These are phyloP conservation scores for Macrostomum lignano DNA, from an alignment of 1,140 invertebrate species.

Conservation along the genomic window DNA sequence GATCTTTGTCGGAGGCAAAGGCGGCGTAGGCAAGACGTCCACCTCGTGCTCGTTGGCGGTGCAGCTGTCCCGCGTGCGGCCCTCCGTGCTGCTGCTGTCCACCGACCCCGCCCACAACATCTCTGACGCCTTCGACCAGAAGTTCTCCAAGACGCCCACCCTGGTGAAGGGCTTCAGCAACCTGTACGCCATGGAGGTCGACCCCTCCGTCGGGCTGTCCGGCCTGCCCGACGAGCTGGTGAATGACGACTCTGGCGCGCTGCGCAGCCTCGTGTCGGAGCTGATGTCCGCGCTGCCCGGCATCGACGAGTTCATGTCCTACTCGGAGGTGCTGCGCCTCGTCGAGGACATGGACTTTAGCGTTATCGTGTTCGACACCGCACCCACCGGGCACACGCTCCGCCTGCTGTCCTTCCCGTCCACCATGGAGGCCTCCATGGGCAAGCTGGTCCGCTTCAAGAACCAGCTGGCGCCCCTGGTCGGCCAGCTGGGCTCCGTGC, in stretches of 20 bases:
- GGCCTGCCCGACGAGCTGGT: conserved; percentile 85
- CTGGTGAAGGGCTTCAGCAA: conserved; percentile 48
- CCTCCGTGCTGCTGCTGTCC: conserved; percentile 80
- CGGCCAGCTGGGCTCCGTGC: conserved; percentile 42
- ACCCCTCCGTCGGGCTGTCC: conserved; percentile 36
- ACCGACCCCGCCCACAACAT: conserved; percentile 99
- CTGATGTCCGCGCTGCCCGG: conserved; percentile 81
- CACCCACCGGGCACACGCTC: conserved; percentile 93
- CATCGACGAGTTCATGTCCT: conserved; percentile 97
- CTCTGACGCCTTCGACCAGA: conserved; percentile 43
- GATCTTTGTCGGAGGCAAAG: conserved; percentile 85
- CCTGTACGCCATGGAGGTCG: conserved; percentile 93
- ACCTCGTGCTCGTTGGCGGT: conserved; percentile 91
- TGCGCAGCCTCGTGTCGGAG: conserved; percentile 51
- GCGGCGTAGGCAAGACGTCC: conserved; percentile 91
- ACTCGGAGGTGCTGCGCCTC: conserved; percentile 65
- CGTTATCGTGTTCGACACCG: conserved; percentile 96
- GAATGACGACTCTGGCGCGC: conserved; percentile 30
- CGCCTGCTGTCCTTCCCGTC: conserved; percentile 74
- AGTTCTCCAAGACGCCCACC: conserved; percentile 26
- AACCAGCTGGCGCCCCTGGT: conserved; percentile 1
- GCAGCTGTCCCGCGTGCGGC: conserved; percentile 65
- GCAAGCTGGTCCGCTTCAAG: conserved; percentile 64
- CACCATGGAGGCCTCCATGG: conserved; percentile 78
- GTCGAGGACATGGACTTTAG: conserved; percentile 95